Evolutionary conservation across 2,797 vertebrate genomes (phyloP).

Genomic region (Tragelaphus oryx): DNA sequence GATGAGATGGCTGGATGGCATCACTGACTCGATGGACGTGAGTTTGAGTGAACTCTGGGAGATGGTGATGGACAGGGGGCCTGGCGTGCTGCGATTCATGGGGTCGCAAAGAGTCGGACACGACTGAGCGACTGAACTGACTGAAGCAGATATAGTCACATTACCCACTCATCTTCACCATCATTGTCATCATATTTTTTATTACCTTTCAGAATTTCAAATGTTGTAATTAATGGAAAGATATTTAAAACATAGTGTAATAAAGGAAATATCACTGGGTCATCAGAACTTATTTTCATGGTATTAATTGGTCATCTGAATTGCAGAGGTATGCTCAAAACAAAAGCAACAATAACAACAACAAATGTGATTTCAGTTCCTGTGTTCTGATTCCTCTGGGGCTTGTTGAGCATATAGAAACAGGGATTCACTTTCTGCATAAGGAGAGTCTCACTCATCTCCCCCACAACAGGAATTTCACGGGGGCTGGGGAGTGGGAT

Average conservation of each 20-base stretch:
- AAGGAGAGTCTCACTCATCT: not conserved
- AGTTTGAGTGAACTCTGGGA: no score
- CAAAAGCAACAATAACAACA: not conserved
- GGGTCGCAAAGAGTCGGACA: no score
- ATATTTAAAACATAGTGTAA: not conserved
- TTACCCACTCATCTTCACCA: not conserved
- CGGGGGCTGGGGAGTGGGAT: not conserved
- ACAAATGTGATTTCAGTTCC: not conserved
- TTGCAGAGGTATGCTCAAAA: not conserved
- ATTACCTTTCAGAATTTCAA: not conserved
- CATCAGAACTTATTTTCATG: not conserved
- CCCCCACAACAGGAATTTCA: not conserved
- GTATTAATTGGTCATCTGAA: not conserved
- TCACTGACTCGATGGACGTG: no score
- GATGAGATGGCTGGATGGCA: no score
- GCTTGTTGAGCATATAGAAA: slow-evolving; percentile 50
- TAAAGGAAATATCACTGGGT: not conserved
- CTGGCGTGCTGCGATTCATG: no score
- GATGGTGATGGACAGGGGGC: no score
- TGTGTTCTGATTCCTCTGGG: slow-evolving; percentile 11
- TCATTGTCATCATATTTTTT: not conserved
- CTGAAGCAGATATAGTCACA: not conserved
- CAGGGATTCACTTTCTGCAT: slow-evolving; percentile 39
- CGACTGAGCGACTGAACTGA: no score
- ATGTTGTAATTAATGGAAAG: not conserved